Evolutionary conservation across 2,797 vertebrate species (phyloP).

Genomic region (Heliangelus exortis): DNA sequence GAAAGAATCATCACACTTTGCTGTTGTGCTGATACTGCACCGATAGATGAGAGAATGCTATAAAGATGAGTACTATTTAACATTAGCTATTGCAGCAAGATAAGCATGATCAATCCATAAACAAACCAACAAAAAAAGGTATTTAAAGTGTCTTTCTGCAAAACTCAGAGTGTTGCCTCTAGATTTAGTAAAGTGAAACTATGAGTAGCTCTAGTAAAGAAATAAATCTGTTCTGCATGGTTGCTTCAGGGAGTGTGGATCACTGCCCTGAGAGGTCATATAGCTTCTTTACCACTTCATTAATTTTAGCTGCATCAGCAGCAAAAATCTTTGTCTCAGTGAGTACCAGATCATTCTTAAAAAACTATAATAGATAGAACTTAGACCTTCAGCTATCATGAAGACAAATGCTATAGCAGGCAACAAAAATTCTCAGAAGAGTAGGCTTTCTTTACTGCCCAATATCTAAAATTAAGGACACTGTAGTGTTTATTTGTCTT

Average conservation of each 20-base stretch:
- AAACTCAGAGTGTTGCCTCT: background rate
- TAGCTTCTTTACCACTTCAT: background rate
- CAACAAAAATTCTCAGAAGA: background rate
- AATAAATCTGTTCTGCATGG: constrained; percentile 22
- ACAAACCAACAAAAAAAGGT: background rate
- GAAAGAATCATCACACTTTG: background rate
- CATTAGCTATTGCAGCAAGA: background rate
- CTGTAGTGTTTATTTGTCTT: background rate
- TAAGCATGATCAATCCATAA: background rate
- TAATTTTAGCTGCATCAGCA: constrained; percentile 42
- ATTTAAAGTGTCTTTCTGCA: background rate
- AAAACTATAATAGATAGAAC: constrained; percentile 28
- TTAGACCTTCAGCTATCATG: background rate
- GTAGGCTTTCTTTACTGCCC: background rate
- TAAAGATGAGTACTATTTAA: background rate
- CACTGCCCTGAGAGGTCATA: constrained; percentile 47
- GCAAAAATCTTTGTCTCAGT: constrained; percentile 16
- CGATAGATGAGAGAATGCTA: background rate
- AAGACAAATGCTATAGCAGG: background rate
- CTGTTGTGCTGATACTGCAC: background rate
- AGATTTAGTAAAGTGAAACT: background rate
- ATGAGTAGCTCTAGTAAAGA: background rate
- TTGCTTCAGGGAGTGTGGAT: constrained; percentile 2
- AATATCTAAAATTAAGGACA: background rate
- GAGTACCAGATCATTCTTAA: background rate